Conservation (phyloP, 1,140 invertebrate species). For the Caenorhabditis briggsae region DNA sequence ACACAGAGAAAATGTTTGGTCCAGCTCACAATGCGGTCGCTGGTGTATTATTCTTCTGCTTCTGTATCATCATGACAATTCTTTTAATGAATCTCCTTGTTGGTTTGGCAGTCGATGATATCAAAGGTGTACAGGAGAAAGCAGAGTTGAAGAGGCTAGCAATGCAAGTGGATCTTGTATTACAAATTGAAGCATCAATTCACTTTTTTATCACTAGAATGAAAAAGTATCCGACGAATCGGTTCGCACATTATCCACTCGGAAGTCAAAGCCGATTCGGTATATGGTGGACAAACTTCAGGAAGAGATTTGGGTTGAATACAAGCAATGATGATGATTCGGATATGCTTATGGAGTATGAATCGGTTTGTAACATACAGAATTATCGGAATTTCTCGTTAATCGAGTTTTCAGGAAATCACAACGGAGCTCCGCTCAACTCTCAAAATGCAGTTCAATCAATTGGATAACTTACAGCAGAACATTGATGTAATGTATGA, state of each 20-base stretch:
- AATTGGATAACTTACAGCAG: constrained; percentile 15
- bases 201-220: constrained; percentile 11
- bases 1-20: constrained; percentile 56
- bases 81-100: constrained; percentile 80
- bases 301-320: constrained; percentile 31
- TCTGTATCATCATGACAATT: constrained; percentile 79
- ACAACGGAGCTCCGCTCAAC: constrained; percentile 25
- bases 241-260: not conserved
- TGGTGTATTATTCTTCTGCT: constrained; percentile 78
- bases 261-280: not conserved
- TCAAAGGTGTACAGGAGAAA: constrained; percentile 80
- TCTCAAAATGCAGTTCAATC: not conserved
- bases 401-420: constrained; percentile 9
- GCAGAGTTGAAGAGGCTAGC: constrained; percentile 80
- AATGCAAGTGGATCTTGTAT: constrained; percentile 78
- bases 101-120: constrained; percentile 80
- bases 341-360: not conserved
- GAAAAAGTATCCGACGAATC: constrained; percentile 31
- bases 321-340: not conserved
- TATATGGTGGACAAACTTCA: constrained; percentile 10
- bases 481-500: constrained; percentile 62
- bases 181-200: constrained; percentile 60
- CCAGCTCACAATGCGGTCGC: constrained; percentile 65
- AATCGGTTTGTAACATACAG: not conserved
- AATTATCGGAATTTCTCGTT: too few species aligned